Percentiles rank a stretch among this genome's conserved stretches.
Evolutionary conservation across 2,888 invertebrate species (phyloP).

Genomic region (Noctua fimbriata): DNA sequence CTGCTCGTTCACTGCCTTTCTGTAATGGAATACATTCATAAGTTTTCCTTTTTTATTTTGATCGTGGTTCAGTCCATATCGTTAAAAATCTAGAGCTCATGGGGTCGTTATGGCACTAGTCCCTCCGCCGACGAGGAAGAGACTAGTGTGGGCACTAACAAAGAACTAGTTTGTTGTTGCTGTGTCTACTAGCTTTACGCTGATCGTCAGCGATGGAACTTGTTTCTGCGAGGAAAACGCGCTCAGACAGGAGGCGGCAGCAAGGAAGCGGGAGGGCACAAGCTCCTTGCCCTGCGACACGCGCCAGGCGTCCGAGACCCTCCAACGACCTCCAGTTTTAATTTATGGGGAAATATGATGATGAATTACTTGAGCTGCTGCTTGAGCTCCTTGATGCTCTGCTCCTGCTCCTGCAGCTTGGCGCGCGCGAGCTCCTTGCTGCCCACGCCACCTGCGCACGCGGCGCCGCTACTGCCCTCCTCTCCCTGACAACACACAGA

Average conservation of each 20-base stretch:
- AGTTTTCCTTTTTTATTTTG: neutral
- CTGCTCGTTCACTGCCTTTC: slow-evolving; percentile 97
- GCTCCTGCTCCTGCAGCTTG: slow-evolving; percentile 91
- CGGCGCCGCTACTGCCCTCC: slow-evolving; percentile 87
- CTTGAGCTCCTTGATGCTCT: slow-evolving; percentile 95
- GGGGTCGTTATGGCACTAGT: neutral
- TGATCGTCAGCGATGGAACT: neutral
- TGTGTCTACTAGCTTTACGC: neutral
- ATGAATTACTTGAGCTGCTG: slow-evolving; percentile 95
- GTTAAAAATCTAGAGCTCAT: neutral
- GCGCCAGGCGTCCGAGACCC: neutral
- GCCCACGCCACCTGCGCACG: slow-evolving; percentile 91
- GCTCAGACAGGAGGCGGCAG: neutral
- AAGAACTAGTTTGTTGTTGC: neutral
- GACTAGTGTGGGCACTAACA: neutral
- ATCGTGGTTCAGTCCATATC: neutral
- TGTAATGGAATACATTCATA: slow-evolving; percentile 73
- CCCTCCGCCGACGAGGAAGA: neutral
- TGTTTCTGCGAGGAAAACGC: neutral
- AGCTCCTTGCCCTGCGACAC: neutral
- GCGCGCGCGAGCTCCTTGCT: slow-evolving; percentile 89
- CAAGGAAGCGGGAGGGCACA: neutral
- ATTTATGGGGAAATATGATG: neutral
- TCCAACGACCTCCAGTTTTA: neutral
- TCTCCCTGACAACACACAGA: slow-evolving; percentile 76